Conservation (phyloP, 2,113 vertebrate species). For the Lepus americanus region DNA sequence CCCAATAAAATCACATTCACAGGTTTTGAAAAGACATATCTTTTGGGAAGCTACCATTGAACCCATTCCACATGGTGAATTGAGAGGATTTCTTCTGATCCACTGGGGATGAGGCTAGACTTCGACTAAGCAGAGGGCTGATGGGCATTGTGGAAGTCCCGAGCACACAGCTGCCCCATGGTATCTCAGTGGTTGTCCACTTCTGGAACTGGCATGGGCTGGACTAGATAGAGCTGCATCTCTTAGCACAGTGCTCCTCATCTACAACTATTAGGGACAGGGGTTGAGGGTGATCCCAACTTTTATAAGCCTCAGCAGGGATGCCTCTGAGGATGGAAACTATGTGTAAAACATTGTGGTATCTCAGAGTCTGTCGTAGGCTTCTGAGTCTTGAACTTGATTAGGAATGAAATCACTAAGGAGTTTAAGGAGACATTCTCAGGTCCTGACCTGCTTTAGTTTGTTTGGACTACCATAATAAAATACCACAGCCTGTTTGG, state of each 20-base stretch:
- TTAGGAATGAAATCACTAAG: neutral
- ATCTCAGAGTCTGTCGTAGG: neutral
- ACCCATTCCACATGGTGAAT: rapidly evolving
- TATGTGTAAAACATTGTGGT: neutral
- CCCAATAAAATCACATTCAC: neutral
- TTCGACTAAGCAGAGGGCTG: neutral
- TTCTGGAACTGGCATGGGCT: neutral
- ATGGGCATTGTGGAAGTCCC: neutral
- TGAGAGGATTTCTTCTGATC: neutral
- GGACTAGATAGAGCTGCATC: neutral
- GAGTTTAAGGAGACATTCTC: neutral
- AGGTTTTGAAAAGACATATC: neutral
- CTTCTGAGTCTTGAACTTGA: neutral
- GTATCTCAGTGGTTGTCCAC: neutral
- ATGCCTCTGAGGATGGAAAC: neutral
- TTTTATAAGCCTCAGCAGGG: neutral
- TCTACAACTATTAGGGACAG: neutral
- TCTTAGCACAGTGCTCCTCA: neutral
- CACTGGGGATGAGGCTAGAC: neutral
- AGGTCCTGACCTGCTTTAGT: neutral
- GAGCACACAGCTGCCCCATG: neutral
- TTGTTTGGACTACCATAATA: neutral
- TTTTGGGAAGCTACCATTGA: neutral
- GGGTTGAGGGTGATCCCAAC: neutral
- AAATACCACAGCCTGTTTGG: neutral